Percentiles rank a stretch among this genome's conserved stretches.
phyloP scores from a whole-genome alignment of 2,888 invertebrate genomes.

The Lissonota sp. region DNA sequence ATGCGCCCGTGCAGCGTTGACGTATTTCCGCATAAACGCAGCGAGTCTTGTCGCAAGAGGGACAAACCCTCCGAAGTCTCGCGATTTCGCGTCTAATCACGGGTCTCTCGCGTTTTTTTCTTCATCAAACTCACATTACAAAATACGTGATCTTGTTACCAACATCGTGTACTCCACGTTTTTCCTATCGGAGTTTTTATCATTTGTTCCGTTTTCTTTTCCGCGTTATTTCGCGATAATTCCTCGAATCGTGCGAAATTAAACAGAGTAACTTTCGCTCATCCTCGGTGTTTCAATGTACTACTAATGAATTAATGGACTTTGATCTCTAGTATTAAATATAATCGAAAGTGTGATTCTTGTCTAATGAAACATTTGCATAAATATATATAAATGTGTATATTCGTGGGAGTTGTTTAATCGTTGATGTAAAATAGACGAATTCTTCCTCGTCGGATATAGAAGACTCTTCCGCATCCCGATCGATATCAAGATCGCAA shows the following conservation, averaged over 20 bases:
- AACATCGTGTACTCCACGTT: too few species aligned
- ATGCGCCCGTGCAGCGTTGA: constrained; percentile 82
- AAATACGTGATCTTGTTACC: too few species aligned
- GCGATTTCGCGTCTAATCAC: constrained; percentile 32
- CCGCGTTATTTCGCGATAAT: neutral
- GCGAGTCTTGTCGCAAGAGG: constrained; percentile 63
- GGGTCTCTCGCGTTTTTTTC: too few species aligned
- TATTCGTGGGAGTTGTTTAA: neutral
- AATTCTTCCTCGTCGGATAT: too few species aligned
- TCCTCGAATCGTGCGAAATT: neutral
- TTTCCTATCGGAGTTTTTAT: neutral
- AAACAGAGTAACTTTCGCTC: neutral
- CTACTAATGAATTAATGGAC: constrained; percentile 18
- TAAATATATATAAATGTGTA: constrained; percentile 1
- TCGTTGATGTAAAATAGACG: too few species aligned
- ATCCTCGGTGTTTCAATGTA: constrained; percentile 7
- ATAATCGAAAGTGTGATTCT: constrained; percentile 52
- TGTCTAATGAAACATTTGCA: constrained; percentile 4
- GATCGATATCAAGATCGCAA: neutral
- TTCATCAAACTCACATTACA: too few species aligned
- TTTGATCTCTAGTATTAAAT: constrained; percentile 11
- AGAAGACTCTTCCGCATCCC: too few species aligned
- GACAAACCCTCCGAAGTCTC: constrained; percentile 57
- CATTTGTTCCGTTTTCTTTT: neutral
- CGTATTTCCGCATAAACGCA: constrained; percentile 78